Conservation (phyloP, 2,888 invertebrate species). For the Limnephilus marmoratus region DNA sequence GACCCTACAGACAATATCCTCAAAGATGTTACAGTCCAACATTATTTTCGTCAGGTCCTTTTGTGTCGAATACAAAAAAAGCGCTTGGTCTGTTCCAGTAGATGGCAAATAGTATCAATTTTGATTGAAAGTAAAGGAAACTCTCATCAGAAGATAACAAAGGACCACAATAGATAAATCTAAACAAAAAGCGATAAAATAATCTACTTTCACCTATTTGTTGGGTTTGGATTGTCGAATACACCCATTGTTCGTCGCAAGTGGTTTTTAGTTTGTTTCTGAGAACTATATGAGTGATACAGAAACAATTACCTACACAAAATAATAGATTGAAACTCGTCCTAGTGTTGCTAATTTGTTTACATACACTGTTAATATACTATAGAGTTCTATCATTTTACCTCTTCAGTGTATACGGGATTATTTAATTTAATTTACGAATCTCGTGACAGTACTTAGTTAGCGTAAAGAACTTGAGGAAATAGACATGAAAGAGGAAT, state of each 20-base stretch:
- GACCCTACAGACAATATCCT: no score
- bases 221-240: background rate
- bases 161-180: background rate
- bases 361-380: no score
- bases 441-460: no score
- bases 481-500: no score
- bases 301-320: background rate
- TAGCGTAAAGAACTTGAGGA: no score
- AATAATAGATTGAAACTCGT: background rate
- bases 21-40: no score
- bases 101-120: background rate
- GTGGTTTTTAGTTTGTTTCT: background rate
- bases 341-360: background rate
- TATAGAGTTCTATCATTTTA: no score
- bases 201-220: background rate
- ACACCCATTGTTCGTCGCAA: background rate
- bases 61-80: no score
- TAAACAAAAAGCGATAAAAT: background rate
- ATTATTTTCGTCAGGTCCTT: no score
- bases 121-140: background rate
- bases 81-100: background rate
- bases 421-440: no score
- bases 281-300: background rate
- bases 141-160: background rate
- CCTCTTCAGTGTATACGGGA: no score